Evolutionary conservation across 2,113 vertebrate species (phyloP).

Genomic region (Hydropotes inermis): DNA sequence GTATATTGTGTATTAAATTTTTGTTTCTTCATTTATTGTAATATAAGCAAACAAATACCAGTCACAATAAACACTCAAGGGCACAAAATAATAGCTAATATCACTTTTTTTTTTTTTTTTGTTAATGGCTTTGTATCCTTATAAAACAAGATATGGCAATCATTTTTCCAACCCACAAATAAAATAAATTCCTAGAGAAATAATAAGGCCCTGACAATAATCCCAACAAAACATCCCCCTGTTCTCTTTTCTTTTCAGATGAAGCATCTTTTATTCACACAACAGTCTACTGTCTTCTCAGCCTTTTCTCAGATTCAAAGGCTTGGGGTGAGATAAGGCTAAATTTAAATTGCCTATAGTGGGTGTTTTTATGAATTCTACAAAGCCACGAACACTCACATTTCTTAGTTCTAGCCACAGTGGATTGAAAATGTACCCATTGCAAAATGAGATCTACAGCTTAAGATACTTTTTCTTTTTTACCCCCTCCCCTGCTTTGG

Average conservation of each 20-base stretch:
- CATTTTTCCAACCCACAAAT: not conserved
- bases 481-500: not conserved
- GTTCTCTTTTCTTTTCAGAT: not conserved
- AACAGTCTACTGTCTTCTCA: not conserved
- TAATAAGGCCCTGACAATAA: not conserved
- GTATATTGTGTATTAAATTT: not conserved
- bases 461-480: not conserved
- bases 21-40: not conserved
- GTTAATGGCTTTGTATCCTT: not conserved
- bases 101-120: not conserved
- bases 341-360: conserved; percentile 10
- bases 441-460: not conserved
- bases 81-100: not conserved
- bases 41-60: not conserved
- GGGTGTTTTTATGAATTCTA: conserved; percentile 35
- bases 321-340: not conserved
- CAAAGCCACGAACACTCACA: conserved; percentile 17
- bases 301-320: conserved; percentile 37
- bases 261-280: conserved; percentile 27
- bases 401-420: conserved; percentile 27
- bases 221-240: not conserved
- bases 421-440: not conserved
- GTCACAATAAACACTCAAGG: not conserved
- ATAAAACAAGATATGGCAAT: not conserved
- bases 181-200: conserved; percentile 42